Evolutionary conservation across 2,888 invertebrate species (phyloP).

Genomic region (Seira musarum): DNA sequence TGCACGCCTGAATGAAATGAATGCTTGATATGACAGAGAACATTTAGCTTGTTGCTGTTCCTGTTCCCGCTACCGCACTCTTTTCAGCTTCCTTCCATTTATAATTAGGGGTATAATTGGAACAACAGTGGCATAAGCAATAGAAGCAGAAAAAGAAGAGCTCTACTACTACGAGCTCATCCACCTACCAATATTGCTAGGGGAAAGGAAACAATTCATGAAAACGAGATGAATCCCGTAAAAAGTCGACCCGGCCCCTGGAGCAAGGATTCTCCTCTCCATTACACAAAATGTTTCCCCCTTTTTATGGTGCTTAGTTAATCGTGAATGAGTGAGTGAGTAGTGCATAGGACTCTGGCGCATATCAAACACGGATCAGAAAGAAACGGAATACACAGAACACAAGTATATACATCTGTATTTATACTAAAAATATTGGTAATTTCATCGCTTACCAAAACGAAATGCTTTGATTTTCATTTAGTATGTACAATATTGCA

Average conservation of each 20-base stretch:
- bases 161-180: background rate
- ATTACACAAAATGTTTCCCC: constrained; percentile 35
- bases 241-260: constrained; percentile 50
- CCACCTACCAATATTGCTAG: background rate
- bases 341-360: background rate
- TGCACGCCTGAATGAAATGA: background rate
- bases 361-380: too few relatives aligned
- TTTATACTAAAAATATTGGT: too few relatives aligned
- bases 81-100: constrained; percentile 35
- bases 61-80: constrained; percentile 26
- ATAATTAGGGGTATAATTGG: constrained; percentile 65
- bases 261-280: constrained; percentile 55
- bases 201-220: constrained; percentile 52
- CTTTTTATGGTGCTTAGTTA: constrained; percentile 6
- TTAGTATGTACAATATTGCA: too few relatives aligned
- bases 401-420: too few relatives aligned
- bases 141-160: background rate
- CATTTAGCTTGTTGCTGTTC: constrained; percentile 45
- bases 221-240: constrained; percentile 36
- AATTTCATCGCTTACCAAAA: too few relatives aligned
- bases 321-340: constrained; percentile 6
- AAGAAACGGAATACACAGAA: too few relatives aligned
- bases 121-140: constrained; percentile 19
- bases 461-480: too few relatives aligned
- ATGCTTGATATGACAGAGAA: constrained; percentile 33